phyloP scores from a whole-genome alignment of 2,113 vertebrate genomes.

The Microcebus lehilahytsara region DNA sequence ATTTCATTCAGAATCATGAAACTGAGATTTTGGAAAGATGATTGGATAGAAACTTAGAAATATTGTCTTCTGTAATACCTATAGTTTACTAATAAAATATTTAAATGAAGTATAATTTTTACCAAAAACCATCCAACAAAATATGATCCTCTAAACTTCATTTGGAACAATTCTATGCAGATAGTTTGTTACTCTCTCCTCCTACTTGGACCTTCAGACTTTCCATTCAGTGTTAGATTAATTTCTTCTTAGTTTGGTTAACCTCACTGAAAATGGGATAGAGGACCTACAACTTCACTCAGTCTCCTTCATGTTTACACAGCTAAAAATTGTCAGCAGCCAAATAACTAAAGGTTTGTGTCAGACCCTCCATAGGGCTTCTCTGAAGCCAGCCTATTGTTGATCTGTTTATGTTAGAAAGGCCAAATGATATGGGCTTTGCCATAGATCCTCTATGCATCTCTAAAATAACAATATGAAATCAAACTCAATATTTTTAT shows the following conservation, averaged over 20 bases:
- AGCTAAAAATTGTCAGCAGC: not conserved
- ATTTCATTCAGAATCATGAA: not conserved
- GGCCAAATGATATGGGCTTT: not conserved
- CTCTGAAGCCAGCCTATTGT: not conserved
- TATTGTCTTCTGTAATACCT: not conserved
- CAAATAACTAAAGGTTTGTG: not conserved
- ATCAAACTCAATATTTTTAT: not conserved
- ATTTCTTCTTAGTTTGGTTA: not conserved
- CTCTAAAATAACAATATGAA: not conserved
- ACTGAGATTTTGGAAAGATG: not conserved
- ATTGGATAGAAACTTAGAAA: not conserved
- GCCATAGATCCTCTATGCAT: not conserved
- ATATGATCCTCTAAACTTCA: not conserved
- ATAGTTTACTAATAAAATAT: not conserved
- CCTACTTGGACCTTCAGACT: not conserved
- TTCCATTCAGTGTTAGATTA: not conserved
- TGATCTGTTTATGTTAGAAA: not conserved
- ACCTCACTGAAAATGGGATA: not conserved
- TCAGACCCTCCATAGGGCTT: not conserved
- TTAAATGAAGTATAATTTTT: not conserved
- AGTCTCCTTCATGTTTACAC: not conserved
- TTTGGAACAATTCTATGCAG: not conserved
- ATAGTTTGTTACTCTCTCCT: not conserved
- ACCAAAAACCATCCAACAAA: not conserved
- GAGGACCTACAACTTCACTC: not conserved